These are phyloP conservation scores for Drosophila mimica DNA, from an alignment of 2,888 invertebrate genomes.

Conservation along the genomic window DNA sequence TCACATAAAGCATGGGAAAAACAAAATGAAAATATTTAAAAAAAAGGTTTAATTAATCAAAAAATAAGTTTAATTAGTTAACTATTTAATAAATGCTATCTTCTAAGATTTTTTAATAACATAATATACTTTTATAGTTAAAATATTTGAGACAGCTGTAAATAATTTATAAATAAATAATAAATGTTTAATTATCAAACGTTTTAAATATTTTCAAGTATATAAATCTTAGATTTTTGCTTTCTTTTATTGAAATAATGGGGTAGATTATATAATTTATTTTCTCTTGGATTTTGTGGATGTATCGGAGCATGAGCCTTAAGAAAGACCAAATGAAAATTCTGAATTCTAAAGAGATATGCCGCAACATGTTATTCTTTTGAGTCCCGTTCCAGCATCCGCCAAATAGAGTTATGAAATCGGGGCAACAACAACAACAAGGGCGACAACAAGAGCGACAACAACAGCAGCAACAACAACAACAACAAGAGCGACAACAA, in stretches of 20 bases:
- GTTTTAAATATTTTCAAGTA: not conserved
- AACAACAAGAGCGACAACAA: conserved; percentile 6
- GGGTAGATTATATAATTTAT: not conserved
- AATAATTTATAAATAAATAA: too few species aligned
- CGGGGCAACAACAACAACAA: conserved; percentile 15
- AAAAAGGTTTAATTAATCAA: not conserved
- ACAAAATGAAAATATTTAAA: not conserved
- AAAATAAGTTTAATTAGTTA: not conserved
- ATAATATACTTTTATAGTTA: not conserved
- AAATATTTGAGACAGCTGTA: not conserved
- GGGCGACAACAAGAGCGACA: conserved; percentile 9
- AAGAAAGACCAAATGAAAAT: conserved; percentile 23
- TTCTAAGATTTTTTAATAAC: rapidly evolving
- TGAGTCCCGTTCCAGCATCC: conserved; percentile 39
- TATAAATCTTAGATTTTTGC: not conserved
- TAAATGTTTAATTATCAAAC: not conserved
- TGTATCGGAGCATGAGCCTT: not conserved
- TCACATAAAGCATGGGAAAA: rapidly evolving
- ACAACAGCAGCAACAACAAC: conserved; percentile 1
- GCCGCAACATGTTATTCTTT: conserved; percentile 18
- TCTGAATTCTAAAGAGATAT: conserved; percentile 26
- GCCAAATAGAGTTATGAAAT: conserved; percentile 50
- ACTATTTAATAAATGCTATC: rapidly evolving
- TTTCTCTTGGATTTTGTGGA: not conserved
- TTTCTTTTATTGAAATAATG: not conserved